These are phyloP conservation scores for Sus cebifrons DNA, from an alignment of 2,797 vertebrate species.

Conservation along the genomic window DNA sequence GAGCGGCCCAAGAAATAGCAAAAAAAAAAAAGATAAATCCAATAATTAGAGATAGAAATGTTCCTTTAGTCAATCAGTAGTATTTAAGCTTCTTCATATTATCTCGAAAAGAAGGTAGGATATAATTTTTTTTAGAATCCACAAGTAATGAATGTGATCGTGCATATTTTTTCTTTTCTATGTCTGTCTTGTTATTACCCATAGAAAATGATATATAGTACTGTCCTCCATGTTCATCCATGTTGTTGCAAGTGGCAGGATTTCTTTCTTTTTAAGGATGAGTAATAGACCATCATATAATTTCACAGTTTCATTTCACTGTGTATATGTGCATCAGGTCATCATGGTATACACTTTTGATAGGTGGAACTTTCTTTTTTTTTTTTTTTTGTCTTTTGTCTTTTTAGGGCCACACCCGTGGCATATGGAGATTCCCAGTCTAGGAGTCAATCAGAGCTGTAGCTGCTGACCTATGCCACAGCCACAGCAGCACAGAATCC, in stretches of 20 bases:
- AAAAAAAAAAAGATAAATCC: not conserved
- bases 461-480: no score
- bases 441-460: no score
- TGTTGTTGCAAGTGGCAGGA: conserved; percentile 25
- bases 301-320: conserved; percentile 21
- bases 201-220: no score
- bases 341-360: not conserved
- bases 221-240: not conserved
- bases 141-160: not conserved
- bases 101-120: conserved; percentile 37
- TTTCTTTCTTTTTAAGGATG: conserved; percentile 26
- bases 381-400: no score
- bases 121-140: not conserved
- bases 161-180: not conserved
- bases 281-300: not conserved
- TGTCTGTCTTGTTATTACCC: not conserved
- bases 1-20: no score
- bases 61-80: not conserved
- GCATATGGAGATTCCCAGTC: no score
- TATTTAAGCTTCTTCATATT: conserved; percentile 32
- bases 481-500: no score
- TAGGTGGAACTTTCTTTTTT: not conserved
- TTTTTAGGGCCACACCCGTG: no score
- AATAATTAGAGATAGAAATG: conserved; percentile 24
- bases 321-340: not conserved